Evolutionary conservation across 2,888 invertebrate genomes (phyloP).

Genomic region (Seira ritae): DNA sequence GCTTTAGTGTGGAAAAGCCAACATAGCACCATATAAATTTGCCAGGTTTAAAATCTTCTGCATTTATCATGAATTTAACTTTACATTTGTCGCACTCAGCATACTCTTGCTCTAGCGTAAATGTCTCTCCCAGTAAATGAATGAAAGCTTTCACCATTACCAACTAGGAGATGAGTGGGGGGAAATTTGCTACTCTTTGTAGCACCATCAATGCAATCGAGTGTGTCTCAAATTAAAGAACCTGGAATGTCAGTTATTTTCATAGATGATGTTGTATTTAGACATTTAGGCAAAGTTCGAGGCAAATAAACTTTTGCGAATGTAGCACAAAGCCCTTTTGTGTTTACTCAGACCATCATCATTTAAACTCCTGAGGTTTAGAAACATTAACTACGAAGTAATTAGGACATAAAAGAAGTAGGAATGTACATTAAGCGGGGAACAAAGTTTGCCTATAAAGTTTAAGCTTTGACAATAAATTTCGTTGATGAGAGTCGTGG

Average conservation of each 20-base stretch:
- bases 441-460: too few relatives aligned
- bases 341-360: not conserved
- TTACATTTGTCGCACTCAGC: too few relatives aligned
- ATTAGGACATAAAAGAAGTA: not conserved
- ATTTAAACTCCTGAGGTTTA: not conserved
- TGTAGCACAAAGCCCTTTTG: not conserved
- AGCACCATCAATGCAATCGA: not conserved
- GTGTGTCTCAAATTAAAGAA: not conserved
- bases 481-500: too few relatives aligned
- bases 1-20: too few relatives aligned
- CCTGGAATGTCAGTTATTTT: not conserved
- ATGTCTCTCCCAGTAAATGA: not conserved
- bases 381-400: not conserved
- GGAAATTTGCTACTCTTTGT: not conserved
- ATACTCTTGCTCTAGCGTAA: too few relatives aligned
- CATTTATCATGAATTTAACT: too few relatives aligned
- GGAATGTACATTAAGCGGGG: too few relatives aligned
- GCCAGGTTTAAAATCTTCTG: too few relatives aligned
- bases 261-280: not conserved
- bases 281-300: not conserved
- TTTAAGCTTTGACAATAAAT: too few relatives aligned
- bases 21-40: too few relatives aligned
- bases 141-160: not conserved
- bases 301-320: not conserved
- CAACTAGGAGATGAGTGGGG: not conserved